These are phyloP conservation scores for Tenualosa thibaudeaui DNA, from an alignment of 2,797 vertebrate genomes.

Conservation along the genomic window DNA sequence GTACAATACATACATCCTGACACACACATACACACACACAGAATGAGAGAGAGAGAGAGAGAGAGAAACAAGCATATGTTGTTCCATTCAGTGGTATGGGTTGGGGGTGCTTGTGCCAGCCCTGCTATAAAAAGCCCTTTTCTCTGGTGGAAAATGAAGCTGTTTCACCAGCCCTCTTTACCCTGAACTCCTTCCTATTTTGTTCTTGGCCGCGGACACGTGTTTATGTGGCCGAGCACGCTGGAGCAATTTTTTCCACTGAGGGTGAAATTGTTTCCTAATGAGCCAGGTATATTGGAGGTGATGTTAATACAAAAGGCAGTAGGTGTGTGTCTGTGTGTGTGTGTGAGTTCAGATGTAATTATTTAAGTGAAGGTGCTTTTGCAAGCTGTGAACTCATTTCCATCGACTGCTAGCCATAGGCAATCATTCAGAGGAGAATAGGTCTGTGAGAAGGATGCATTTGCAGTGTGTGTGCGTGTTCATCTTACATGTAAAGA, in stretches of 20 bases:
- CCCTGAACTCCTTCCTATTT: conserved; percentile 50
- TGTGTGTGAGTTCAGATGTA: neutral
- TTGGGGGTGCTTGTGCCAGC: neutral
- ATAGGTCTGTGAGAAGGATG: neutral
- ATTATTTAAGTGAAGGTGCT: neutral
- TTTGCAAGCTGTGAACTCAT: neutral
- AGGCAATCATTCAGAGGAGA: neutral
- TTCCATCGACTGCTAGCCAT: neutral
- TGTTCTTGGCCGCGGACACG: conserved; percentile 52
- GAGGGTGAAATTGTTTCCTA: conserved; percentile 55
- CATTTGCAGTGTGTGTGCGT: neutral
- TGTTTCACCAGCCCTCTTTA: conserved; percentile 58
- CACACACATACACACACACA: neutral
- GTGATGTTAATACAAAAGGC: conserved; percentile 30
- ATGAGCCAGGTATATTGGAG: conserved; percentile 41
- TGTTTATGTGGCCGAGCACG: conserved; percentile 52
- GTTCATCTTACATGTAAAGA: neutral
- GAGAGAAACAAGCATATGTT: neutral
- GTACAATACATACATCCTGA: neutral
- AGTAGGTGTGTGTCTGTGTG: conserved; percentile 5
- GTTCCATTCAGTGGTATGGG: conserved; percentile 15
- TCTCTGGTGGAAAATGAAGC: conserved; percentile 57
- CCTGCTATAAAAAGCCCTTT: conserved; percentile 57
- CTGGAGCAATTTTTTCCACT: conserved; percentile 48
- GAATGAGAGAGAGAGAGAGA: neutral